Conservation (phyloP, 2,888 invertebrate species). For the Endomychus coccineus region DNA sequence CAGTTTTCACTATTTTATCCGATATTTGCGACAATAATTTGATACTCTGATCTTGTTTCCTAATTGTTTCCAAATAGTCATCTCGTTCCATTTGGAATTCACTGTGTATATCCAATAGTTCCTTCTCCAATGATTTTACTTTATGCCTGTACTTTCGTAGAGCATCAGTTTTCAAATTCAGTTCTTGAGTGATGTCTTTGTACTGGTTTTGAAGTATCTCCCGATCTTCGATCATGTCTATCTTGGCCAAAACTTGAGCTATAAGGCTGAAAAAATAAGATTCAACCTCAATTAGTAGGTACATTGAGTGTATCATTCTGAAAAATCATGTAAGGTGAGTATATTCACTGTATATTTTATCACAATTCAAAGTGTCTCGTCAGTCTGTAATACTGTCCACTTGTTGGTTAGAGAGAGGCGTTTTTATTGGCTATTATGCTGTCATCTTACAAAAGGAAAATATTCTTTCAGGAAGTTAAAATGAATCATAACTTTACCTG, state of each 20-base stretch:
- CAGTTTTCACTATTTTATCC: conserved; percentile 58
- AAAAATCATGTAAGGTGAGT: too few relatives aligned
- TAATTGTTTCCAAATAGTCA: conserved; percentile 76
- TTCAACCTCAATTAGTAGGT: neutral
- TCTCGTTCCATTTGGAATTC: conserved; percentile 76
- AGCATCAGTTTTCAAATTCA: conserved; percentile 62
- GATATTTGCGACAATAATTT: conserved; percentile 59
- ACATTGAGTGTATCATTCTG: too few relatives aligned
- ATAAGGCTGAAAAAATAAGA: conserved; percentile 42
- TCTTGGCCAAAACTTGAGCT: conserved; percentile 51
- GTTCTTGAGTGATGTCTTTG: conserved; percentile 69
- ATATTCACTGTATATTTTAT: too few relatives aligned
- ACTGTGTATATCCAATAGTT: conserved; percentile 68
- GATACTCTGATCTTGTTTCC: conserved; percentile 62
- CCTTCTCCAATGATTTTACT: conserved; percentile 59
- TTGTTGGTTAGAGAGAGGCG: conserved; percentile 1
- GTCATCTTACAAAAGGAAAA: neutral
- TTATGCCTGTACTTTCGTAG: conserved; percentile 59
- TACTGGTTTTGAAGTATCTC: conserved; percentile 67
- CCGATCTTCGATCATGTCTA: conserved; percentile 60
- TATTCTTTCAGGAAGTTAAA: neutral
- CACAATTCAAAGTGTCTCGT: too few relatives aligned
- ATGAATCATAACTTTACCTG: conserved; percentile 27
- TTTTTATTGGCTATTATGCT: neutral
- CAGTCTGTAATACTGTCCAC: too few relatives aligned